Conservation (phyloP, 2,797 vertebrate genomes). For the Falco cherrug region DNA sequence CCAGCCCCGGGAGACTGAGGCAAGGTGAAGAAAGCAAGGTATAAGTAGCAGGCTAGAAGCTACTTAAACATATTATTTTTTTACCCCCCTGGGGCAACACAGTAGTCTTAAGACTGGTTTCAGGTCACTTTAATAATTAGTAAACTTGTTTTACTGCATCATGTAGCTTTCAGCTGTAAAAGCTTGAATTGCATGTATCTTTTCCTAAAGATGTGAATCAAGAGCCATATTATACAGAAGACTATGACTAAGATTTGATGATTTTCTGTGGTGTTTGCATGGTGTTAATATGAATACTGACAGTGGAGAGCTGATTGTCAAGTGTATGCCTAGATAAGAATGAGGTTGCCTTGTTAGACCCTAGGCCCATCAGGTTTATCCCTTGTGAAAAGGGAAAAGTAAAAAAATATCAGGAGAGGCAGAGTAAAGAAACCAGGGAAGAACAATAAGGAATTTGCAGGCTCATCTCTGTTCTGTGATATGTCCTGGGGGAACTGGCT, state of each 20-base stretch:
- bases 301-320: neutral
- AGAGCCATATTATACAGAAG: neutral
- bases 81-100: no score
- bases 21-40: constrained; percentile 96
- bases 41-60: neutral
- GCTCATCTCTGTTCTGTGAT: neutral
- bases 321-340: neutral
- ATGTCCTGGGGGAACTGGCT: neutral
- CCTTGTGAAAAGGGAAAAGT: neutral
- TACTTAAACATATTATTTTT: neutral
- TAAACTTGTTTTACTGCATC: neutral
- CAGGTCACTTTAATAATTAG: neutral
- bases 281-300: neutral
- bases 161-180: neutral
- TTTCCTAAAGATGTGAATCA: neutral
- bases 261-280: neutral
- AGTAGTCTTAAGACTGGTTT: neutral
- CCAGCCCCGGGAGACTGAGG: constrained; percentile 93
- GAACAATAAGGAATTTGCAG: neutral
- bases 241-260: neutral
- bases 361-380: neutral
- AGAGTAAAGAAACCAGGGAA: neutral
- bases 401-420: neutral
- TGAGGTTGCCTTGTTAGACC: neutral
- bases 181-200: neutral